A percentile compares a stretch with the other conserved stretches of the same genome.
These are phyloP conservation scores for Oceanodroma leucorhoa DNA, from an alignment of 2,797 vertebrate species.

Conservation along the genomic window DNA sequence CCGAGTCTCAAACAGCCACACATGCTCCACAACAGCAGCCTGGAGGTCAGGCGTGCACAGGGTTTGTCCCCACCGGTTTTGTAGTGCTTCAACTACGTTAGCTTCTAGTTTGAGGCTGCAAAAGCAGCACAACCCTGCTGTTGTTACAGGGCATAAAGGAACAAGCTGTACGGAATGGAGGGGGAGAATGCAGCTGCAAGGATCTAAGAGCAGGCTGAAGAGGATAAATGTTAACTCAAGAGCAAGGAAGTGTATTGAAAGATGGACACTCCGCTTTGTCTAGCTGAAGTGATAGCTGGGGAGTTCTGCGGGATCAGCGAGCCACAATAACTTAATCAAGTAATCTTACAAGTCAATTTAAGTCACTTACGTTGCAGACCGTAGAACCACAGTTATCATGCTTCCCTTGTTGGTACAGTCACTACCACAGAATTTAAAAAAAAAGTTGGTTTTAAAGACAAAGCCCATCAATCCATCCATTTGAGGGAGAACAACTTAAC, in stretches of 20 bases:
- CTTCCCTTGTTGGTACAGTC: not conserved
- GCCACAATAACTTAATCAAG: not conserved
- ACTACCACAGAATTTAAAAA: not conserved
- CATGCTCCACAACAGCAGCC: not conserved
- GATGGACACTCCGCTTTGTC: not conserved
- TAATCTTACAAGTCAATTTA: not conserved
- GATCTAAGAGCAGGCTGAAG: not conserved
- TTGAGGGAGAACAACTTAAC: not conserved
- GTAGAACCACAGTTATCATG: not conserved
- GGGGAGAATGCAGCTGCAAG: not conserved
- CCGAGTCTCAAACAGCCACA: conserved; percentile 15
- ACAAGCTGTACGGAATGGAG: not conserved
- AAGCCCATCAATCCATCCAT: not conserved
- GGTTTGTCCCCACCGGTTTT: not conserved
- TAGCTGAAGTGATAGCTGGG: not conserved
- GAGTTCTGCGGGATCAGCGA: accelerated
- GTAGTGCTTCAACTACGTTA: not conserved
- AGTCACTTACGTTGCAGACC: not conserved
- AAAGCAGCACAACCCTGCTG: not conserved
- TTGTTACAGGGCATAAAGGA: not conserved
- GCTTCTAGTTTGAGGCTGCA: not conserved
- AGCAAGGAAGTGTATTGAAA: not conserved
- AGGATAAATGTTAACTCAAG: not conserved
- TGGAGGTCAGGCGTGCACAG: not conserved
- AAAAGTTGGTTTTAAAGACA: not conserved